These are phyloP conservation scores for Sebastes goodei DNA, from an alignment of 2,797 vertebrate species.

Conservation along the genomic window DNA sequence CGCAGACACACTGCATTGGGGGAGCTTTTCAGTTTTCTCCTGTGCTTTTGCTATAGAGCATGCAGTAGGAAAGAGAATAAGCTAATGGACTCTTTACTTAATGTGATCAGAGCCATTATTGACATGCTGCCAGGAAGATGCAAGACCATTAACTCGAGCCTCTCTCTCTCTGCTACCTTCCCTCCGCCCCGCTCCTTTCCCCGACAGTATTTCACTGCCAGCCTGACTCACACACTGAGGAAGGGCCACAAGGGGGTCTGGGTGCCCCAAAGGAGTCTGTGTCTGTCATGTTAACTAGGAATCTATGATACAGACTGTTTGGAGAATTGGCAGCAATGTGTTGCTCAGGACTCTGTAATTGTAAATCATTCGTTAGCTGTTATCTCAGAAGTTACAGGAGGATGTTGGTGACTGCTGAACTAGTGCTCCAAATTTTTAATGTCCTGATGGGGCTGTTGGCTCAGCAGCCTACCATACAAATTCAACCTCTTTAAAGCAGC, in stretches of 20 bases:
- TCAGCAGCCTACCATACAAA: neutral
- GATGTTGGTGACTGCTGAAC: neutral
- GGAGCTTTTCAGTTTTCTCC: slow-evolving; percentile 72
- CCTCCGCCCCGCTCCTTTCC: slow-evolving; percentile 78
- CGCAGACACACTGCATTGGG: slow-evolving; percentile 75
- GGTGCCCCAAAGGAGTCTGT: slow-evolving; percentile 62
- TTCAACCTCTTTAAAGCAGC: slow-evolving; percentile 3
- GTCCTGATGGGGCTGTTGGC: neutral
- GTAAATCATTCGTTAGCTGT: slow-evolving; percentile 9
- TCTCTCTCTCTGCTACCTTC: slow-evolving; percentile 85
- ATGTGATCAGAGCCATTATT: slow-evolving; percentile 99
- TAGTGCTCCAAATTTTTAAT: neutral
- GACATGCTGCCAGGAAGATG: slow-evolving; percentile 98
- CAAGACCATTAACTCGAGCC: slow-evolving; percentile 96
- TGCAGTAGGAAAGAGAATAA: slow-evolving; percentile 88
- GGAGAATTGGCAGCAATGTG: slow-evolving; percentile 36
- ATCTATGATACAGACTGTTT: slow-evolving; percentile 36
- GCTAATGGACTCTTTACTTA: slow-evolving; percentile 99
- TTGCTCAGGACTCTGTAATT: slow-evolving; percentile 6
- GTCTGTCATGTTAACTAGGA: slow-evolving; percentile 72
- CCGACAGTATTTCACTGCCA: slow-evolving; percentile 61
- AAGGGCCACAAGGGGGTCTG: slow-evolving; percentile 48
- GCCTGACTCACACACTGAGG: slow-evolving; percentile 34
- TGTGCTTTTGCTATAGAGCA: slow-evolving; percentile 84
- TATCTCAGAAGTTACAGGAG: neutral